Percentiles rank a stretch among this genome's conserved stretches.
Conservation (phyloP, 2,888 invertebrate species). For the Seira musarum region DNA sequence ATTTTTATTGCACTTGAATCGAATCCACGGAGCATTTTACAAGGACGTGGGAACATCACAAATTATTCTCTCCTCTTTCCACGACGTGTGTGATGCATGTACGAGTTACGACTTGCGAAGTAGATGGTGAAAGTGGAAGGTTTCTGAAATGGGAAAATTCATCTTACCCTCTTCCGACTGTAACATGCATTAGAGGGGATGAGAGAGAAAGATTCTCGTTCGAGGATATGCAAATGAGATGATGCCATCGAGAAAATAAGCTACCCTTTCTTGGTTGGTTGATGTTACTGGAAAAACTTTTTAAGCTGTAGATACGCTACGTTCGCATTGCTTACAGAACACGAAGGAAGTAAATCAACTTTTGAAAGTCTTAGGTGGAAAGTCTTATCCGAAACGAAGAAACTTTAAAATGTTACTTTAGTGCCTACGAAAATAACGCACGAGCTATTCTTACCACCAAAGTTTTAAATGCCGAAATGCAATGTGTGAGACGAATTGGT, state of each 20-base stretch:
- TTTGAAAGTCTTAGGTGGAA: no score
- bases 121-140: background rate
- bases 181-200: background rate
- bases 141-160: background rate
- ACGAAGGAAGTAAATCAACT: background rate
- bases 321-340: no score
- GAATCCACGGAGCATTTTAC: background rate
- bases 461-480: no score
- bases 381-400: no score
- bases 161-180: background rate
- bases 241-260: background rate
- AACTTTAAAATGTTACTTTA: no score
- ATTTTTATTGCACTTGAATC: background rate
- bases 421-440: no score
- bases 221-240: slow-evolving; percentile 34
- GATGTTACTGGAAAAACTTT: slow-evolving; percentile 6
- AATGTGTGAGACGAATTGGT: no score
- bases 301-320: no score
- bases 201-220: background rate
- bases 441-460: no score
- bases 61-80: background rate
- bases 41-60: background rate
- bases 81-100: background rate
- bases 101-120: no score
- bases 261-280: background rate